Conservation (phyloP, 1,140 invertebrate species). For the Tetramorium parvispinum region DNA sequence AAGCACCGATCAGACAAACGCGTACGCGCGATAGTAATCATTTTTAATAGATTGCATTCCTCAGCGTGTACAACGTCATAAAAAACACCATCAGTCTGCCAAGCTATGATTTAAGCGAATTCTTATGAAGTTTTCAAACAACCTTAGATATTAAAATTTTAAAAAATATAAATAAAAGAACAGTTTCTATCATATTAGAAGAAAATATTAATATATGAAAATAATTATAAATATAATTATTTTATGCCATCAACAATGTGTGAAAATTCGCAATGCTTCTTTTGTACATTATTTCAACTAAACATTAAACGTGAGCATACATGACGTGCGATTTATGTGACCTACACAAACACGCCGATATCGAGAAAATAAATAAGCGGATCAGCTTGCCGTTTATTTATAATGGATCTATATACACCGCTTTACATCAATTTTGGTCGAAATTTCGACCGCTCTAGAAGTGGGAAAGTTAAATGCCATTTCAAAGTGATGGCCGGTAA, state of each 20-base stretch:
- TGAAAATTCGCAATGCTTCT: not conserved
- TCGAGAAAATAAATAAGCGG: conserved; percentile 18
- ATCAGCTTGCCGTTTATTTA: not conserved
- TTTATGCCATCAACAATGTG: not conserved
- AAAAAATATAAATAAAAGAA: not conserved
- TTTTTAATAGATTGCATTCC: conserved; percentile 24
- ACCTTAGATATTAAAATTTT: not conserved
- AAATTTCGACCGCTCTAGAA: conserved; percentile 11
- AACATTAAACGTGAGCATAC: not conserved
- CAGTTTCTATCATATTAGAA: not conserved
- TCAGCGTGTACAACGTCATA: not conserved
- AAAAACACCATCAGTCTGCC: not conserved
- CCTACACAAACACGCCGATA: not conserved
- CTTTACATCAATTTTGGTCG: conserved; percentile 22
- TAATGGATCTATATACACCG: not conserved
- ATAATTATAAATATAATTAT: not conserved
- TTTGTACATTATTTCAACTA: not conserved
- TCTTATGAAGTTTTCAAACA: not conserved
- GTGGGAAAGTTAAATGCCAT: conserved; percentile 25
- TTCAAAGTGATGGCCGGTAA: conserved; percentile 17
- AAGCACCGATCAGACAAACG: not conserved
- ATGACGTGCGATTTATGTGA: not conserved
- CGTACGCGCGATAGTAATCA: not conserved
- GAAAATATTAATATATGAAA: not conserved
- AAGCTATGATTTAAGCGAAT: not conserved